Evolutionary conservation across 2,113 vertebrate species (phyloP).

Genomic region (Empidonax traillii): DNA sequence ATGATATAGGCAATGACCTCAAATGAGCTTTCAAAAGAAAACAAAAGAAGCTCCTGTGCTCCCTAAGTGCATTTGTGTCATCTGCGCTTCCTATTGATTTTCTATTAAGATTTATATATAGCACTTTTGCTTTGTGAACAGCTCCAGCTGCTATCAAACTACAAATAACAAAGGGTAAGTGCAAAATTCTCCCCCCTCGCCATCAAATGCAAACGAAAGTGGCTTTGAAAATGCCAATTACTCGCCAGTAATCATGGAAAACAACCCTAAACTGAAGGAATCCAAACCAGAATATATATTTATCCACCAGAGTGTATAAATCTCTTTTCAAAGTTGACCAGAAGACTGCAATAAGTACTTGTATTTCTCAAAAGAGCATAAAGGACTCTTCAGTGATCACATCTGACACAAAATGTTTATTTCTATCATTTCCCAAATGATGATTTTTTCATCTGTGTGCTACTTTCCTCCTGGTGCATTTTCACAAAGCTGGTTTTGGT

Average conservation of each 20-base stretch:
- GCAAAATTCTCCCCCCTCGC: not conserved
- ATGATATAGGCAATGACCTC: not conserved
- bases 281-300: not conserved
- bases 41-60: not conserved
- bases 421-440: not conserved
- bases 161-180: not conserved
- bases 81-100: not conserved
- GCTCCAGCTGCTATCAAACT: not conserved
- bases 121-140: not conserved
- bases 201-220: not conserved
- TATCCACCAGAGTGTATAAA: not conserved
- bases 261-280: not conserved
- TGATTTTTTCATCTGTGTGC: not conserved
- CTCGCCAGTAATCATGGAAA: not conserved
- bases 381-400: not conserved
- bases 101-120: not conserved
- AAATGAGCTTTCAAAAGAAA: slow-evolving; percentile 12
- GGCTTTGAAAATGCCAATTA: not conserved
- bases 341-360: not conserved
- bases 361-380: not conserved
- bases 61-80: not conserved
- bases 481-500: not conserved
- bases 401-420: not conserved
- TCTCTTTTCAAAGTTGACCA: not conserved
- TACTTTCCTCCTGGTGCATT: not conserved